These are phyloP conservation scores for Halichoerus grypus DNA, from an alignment of 2,113 vertebrate species.

Conservation along the genomic window DNA sequence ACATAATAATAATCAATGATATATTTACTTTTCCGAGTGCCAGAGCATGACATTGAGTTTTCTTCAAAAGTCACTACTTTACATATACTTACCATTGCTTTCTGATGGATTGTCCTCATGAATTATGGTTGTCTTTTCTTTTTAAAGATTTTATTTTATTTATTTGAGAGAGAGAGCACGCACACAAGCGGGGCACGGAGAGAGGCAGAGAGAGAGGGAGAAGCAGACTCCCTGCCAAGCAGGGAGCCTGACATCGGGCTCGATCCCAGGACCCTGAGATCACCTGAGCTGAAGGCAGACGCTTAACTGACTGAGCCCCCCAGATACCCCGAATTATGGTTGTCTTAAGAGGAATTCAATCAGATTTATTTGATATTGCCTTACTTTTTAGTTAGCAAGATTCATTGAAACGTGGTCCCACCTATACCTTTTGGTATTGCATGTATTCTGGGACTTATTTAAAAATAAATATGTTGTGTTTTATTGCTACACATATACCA, in stretches of 20 bases:
- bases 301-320: neutral
- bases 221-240: too few species aligned
- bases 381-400: neutral
- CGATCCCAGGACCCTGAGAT: too few species aligned
- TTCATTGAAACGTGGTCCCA: neutral
- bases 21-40: neutral
- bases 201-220: too few species aligned
- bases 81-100: neutral
- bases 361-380: neutral
- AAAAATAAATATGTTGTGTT: neutral
- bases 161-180: neutral
- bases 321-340: neutral
- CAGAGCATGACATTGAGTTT: neutral
- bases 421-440: neutral
- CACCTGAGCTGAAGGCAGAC: neutral
- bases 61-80: constrained; percentile 16
- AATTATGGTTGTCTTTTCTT: neutral
- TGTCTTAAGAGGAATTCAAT: neutral
- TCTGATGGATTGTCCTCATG: neutral
- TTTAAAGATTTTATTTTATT: too few species aligned
- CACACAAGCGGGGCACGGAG: too few species aligned
- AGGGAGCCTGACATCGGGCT: too few species aligned
- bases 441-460: neutral
- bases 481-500: neutral
- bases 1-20: neutral